Evolutionary conservation across 2,888 invertebrate species (phyloP), one percentile per base, ranked within the genome.

Genomic region (Pollenia griseotomentosa): DNA sequence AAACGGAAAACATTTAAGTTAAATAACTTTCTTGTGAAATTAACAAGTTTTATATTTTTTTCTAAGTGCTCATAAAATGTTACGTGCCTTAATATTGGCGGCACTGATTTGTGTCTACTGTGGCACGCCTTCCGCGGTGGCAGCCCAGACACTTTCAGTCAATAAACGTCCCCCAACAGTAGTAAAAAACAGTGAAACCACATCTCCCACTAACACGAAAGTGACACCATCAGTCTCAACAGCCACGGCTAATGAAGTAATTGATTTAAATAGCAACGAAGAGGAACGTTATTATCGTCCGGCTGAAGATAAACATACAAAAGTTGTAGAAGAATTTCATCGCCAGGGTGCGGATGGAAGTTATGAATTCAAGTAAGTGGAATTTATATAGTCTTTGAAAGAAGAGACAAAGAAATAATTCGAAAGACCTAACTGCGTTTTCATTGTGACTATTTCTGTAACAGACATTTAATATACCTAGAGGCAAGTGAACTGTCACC

Each of bases 281-380:
- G 11, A 42, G 3, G 44, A 86, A 53, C 75, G 75, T 9, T 33
- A 78, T 16, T 88, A 88, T 57, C 89, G 89, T 71, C 89, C 89
- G 9, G 89, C 88, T 2, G 89, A 85, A 14, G 85, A 83, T 11
- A 68, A 40, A 63, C 78, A 87, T 7, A 88, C 90, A 2, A 59
- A 88, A 8, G 80, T 92, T 8, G 77, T 92, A 12, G 92, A 92
- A 5, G 81, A 89, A 71, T 90, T 84, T 51, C 90, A 90, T 86
- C 88, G 83, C 2, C 89, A 91, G 8, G 84, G 75, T 0, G 12
- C 82, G 5, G 90, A 90, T 75, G 92, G 92, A 8, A 88, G 90
- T 40, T 91, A 91, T 74, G 92, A 92, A 77, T 89, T 84, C 84
- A 89, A 89, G 90, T 90, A 73, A 88, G 87, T 83, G n/a, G 0